Evolutionary conservation across 2,888 invertebrate species (phyloP), one percentile per base, ranked within the genome.

Genomic region (Sinopyrophorus schimmeli): DNA sequence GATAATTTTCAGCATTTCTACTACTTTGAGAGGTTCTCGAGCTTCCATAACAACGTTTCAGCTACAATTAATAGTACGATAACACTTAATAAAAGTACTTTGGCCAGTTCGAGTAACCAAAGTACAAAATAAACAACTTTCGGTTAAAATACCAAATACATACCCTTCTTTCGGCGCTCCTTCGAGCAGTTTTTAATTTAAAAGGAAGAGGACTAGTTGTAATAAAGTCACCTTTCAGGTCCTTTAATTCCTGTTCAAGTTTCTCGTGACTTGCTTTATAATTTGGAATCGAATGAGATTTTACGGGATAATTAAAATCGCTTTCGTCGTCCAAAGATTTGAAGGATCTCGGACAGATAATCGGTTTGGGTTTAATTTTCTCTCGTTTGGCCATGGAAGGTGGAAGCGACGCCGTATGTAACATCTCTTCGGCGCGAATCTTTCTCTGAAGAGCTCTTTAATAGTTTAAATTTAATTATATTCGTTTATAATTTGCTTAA

Each of bases 311-410:
- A 30, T 27, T 32, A 4, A 57, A 41, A 40, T 46, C 47, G 4
- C 30, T 26, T 16, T 56, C 48, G 1, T 17, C 27, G 35, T 58
- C 53, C 31, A 67, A 56, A 40, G 65, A 65, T 41, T 64, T 55
- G 41, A 61, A 67, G 0, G 68, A 67, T 58, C 68, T 62, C 2
- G 72, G 72, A 58, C 74, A 73, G 5, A 71, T 66, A 15, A 67
- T 62, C 17, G 65, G 60, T 54, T 67, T 70, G 11, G 62, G 60
- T 40, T 60, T 62, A 3, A 58, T 61, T 56, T 66, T 69, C 57
- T 86, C 84, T 16, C 86, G 74, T 39, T 80, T 76, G 0, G 82
- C 84, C 84, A 86, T 86, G 1, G 80, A 80, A 0, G 84, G 83
- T 1, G 87, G 87, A 47, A 83, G 73, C 20, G 80, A 81, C 0